Conservation (phyloP, 2,888 invertebrate genomes). For the Tetragonula carbonaria region DNA sequence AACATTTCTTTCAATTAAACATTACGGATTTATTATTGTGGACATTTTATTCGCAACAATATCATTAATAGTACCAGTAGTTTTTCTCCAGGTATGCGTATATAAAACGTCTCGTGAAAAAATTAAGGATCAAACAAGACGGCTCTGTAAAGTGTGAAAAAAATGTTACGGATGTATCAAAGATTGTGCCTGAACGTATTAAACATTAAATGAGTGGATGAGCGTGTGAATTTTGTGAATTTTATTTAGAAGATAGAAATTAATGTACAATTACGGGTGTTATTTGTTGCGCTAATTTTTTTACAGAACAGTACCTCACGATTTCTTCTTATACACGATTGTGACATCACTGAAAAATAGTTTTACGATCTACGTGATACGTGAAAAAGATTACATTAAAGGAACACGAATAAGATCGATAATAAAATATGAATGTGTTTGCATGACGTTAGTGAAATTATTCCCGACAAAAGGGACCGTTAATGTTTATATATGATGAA, state of each 20-base stretch:
- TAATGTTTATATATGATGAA: constrained; percentile 41
- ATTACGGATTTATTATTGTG: constrained; percentile 49
- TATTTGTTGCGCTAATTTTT: constrained; percentile 35
- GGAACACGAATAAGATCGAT: constrained; percentile 29
- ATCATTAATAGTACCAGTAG: constrained; percentile 48
- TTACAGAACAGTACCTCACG: constrained; percentile 28
- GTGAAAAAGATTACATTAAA: constrained; percentile 14
- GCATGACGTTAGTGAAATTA: constrained; percentile 43
- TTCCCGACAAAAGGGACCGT: constrained; percentile 18
- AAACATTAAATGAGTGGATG: neutral
- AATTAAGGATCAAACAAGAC: neutral
- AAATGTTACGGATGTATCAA: neutral
- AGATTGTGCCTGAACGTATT: neutral
- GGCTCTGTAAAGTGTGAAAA: neutral
- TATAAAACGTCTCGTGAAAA: constrained; percentile 7
- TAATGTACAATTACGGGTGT: constrained; percentile 75
- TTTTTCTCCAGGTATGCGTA: constrained; percentile 10
- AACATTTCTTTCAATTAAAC: constrained; percentile 32
- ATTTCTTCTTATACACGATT: constrained; percentile 33
- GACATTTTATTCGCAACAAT: constrained; percentile 33
- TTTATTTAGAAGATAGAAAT: constrained; percentile 80
- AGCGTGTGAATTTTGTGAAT: constrained; percentile 52
- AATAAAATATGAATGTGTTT: constrained; percentile 34
- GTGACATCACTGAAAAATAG: constrained; percentile 45
- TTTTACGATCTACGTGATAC: constrained; percentile 36